phyloP scores from a whole-genome alignment of 2,888 invertebrate genomes.

The Lasiommata megera region DNA sequence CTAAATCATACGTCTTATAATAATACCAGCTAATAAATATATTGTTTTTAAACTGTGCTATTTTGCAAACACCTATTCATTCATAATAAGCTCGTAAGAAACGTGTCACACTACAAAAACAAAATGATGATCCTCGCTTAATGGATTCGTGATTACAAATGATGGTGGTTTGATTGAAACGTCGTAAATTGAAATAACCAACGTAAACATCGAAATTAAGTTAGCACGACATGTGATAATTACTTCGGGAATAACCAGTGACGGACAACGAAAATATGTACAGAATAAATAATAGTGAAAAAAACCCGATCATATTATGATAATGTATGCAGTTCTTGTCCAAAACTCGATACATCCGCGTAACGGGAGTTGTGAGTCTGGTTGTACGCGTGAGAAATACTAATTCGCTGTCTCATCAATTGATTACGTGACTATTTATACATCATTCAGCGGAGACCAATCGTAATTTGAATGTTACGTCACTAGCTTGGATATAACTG shows the following conservation, averaged over 20 bases:
- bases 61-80: conserved; percentile 21
- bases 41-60: conserved; percentile 18
- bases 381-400: conserved; percentile 36
- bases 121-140: conserved; percentile 18
- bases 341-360: conserved; percentile 30
- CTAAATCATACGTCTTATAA: conserved; percentile 25
- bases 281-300: conserved; percentile 18
- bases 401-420: conserved; percentile 34
- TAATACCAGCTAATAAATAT: conserved; percentile 21
- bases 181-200: neutral
- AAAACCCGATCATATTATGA: conserved; percentile 5
- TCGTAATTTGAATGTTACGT: conserved; percentile 31
- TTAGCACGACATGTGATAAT: conserved; percentile 3
- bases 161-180: conserved; percentile 10
- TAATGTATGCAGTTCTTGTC: conserved; percentile 10
- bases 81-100: conserved; percentile 9
- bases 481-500: conserved; percentile 9
- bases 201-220: conserved; percentile 8
- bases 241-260: conserved; percentile 16
- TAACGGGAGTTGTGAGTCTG: conserved; percentile 38
- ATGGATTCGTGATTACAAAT: conserved; percentile 18
- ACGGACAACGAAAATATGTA: conserved; percentile 8
- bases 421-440: conserved; percentile 37
- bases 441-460: conserved; percentile 30
- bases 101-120: conserved; percentile 15